Conservation (phyloP, 2,797 vertebrate species). For the Carapus acus region DNA sequence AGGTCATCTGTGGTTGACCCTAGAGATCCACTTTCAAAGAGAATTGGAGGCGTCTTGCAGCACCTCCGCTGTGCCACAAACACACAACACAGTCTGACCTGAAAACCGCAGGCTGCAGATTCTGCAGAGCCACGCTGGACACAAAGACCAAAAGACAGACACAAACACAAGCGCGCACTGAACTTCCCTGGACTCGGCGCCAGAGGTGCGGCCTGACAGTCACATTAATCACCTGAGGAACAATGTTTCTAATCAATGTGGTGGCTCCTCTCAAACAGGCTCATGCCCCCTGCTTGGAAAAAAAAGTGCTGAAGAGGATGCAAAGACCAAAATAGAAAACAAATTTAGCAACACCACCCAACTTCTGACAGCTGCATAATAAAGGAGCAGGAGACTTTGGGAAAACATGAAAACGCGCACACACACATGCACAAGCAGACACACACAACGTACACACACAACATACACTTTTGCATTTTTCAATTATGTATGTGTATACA, state of each 20-base stretch:
- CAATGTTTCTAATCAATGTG: conserved; percentile 50
- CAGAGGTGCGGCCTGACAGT: conserved; percentile 32
- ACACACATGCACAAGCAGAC: no score
- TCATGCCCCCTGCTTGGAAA: conserved; percentile 20
- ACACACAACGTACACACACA: background rate
- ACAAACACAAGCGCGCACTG: background rate
- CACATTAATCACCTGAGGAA: conserved; percentile 59
- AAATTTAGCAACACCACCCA: conserved; percentile 24
- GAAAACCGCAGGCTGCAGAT: conserved; percentile 30
- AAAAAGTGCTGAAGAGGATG: conserved; percentile 20
- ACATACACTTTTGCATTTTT: no score
- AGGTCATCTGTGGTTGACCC: conserved; percentile 50
- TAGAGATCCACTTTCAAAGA: conserved; percentile 64
- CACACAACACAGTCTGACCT: conserved; percentile 53
- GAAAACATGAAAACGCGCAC: no score
- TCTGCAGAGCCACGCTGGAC: conserved; percentile 28
- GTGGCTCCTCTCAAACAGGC: conserved; percentile 19
- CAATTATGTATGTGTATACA: no score
- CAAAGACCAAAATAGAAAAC: conserved; percentile 29
- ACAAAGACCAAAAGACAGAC: conserved; percentile 17
- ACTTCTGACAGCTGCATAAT: conserved; percentile 16
- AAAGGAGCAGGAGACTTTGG: conserved; percentile 3
- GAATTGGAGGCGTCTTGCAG: conserved; percentile 36
- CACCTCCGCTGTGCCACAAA: conserved; percentile 46
- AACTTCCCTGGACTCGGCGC: conserved; percentile 19